A percentile compares a stretch with the other conserved stretches of the same genome.
phyloP scores from a whole-genome alignment of 2,888 invertebrate genomes.

The Melanargia galathea region DNA sequence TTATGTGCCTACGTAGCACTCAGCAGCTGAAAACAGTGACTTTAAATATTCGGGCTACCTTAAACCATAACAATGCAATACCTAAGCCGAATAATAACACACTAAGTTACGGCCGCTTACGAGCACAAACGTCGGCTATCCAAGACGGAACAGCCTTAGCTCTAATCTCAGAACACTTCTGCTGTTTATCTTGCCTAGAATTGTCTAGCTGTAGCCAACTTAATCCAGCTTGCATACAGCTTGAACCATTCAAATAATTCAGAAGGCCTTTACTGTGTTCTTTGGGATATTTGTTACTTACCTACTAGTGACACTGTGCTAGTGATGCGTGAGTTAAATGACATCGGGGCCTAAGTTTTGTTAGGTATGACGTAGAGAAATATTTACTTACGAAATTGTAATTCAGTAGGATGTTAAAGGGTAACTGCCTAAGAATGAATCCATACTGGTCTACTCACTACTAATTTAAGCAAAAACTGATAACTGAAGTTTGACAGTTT shows the following conservation, averaged over 20 bases:
- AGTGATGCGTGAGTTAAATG: too few relatives aligned
- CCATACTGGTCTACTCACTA: too few relatives aligned
- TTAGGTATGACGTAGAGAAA: too few relatives aligned
- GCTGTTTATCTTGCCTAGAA: constrained; percentile 76
- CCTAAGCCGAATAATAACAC: constrained; percentile 17
- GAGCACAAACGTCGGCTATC: constrained; percentile 62
- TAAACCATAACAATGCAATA: constrained; percentile 12
- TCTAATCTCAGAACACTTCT: constrained; percentile 72
- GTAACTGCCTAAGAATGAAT: too few relatives aligned
- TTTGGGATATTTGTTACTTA: neutral
- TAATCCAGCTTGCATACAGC: constrained; percentile 61
- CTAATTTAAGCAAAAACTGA: too few relatives aligned
- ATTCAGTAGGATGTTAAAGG: too few relatives aligned
- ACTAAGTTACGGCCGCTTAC: constrained; percentile 18
- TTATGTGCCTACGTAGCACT: neutral
- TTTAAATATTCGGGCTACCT: neutral
- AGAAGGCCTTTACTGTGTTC: constrained; percentile 7
- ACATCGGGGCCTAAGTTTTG: too few relatives aligned
- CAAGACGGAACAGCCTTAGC: constrained; percentile 64
- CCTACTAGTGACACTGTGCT: neutral
- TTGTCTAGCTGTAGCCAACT: constrained; percentile 61
- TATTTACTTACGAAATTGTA: too few relatives aligned
- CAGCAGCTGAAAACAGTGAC: neutral
- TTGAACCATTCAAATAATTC: constrained; percentile 42
- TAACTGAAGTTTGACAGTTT: too few relatives aligned